Evolutionary conservation across 2,797 vertebrate genomes (phyloP), one percentile per base, ranked within the genome.

Genomic region (Premnoplex brunnescens): DNA sequence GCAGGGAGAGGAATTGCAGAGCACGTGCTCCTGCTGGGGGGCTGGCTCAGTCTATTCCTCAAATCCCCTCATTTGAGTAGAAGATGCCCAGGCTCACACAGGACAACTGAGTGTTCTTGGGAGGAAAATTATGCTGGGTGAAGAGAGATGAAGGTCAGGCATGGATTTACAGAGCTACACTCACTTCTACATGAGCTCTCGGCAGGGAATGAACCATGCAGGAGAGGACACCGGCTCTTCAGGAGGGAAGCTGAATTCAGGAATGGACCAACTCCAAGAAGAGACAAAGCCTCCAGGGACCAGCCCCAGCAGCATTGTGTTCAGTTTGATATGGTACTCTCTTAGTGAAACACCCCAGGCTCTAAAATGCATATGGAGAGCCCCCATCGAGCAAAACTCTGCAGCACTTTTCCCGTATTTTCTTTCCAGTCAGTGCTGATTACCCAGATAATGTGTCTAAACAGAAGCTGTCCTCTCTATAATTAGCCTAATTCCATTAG

Each of bases 401-500:
- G 84, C 94, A 93, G 93, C 41, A 91, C 93, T 97, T 95, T 95
- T 91, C 96, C 93, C 1, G 54, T 96, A 96, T 96, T 97, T 97
- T 96, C 94, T 96, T 96, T 96, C 96, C 96, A 97, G 97, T 96
- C 97, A 93, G 64, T 96, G 95, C 96, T 96, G 97, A 97, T 97
- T 97, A 97, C 93, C 93, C 96, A 97, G 97, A 97, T 96, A 97
- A 97, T 96, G 95, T 97, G 97, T 97, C 97, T 97, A 97, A 97
- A 97, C 97, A 97, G 97, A 97, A 97, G 97, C 97, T 97, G 97
- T 97, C 97, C 97, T 97, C 97, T 96, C 97, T 97, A 97, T 97
- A 97, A 97, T 97, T 97, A 97, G 96, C 96, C 96, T 97, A 97
- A 97, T 97, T 97, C 96, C 96, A 97, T 97, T 97, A 97, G 97